phyloP scores from a whole-genome alignment of 1,140 invertebrate species.

The Drosophila nasuta region DNA sequence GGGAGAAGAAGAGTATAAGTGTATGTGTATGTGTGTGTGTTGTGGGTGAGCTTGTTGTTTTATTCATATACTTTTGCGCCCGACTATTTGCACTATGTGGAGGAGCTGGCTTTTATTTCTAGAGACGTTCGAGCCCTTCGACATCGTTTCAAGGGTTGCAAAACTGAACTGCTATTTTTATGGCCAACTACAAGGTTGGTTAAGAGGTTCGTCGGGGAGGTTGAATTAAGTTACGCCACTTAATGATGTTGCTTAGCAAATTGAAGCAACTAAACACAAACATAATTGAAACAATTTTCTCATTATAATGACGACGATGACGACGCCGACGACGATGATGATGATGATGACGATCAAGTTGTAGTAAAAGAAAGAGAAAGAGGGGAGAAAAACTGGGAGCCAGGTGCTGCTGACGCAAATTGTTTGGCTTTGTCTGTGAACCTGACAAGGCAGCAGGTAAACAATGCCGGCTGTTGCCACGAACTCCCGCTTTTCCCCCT shows the following conservation, averaged over 20 bases:
- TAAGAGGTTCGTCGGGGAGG: not conserved
- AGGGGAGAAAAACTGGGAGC: not conserved
- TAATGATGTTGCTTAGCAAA: constrained; percentile 84
- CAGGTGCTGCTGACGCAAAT: constrained; percentile 76
- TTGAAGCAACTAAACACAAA: constrained; percentile 83
- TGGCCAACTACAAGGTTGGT: constrained; percentile 26
- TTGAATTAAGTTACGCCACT: constrained; percentile 71
- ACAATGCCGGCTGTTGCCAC: constrained; percentile 61
- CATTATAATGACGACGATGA: constrained; percentile 75
- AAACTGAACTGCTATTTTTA: constrained; percentile 76
- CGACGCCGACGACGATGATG: constrained; percentile 40
- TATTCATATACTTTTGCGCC: constrained; percentile 64
- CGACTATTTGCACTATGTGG: constrained; percentile 52
- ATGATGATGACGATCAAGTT: constrained; percentile 34
- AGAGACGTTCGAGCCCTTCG: constrained; percentile 17
- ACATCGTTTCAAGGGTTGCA: constrained; percentile 56
- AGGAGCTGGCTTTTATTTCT: constrained; percentile 14
- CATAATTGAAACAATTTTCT: constrained; percentile 84
- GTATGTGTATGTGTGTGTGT: constrained; percentile 36
- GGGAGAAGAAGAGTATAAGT: constrained; percentile 8
- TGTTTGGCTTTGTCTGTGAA: constrained; percentile 67
- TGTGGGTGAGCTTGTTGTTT: constrained; percentile 58
- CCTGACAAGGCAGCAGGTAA: constrained; percentile 72
- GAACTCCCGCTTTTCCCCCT: constrained; percentile 3
- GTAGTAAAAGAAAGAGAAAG: constrained; percentile 5